A percentile compares a stretch with the other conserved stretches of the same genome.
Evolutionary conservation across 37 sponge, comb jelly and placozoan species (phyloP).

Genomic region (Geodia barretti): DNA sequence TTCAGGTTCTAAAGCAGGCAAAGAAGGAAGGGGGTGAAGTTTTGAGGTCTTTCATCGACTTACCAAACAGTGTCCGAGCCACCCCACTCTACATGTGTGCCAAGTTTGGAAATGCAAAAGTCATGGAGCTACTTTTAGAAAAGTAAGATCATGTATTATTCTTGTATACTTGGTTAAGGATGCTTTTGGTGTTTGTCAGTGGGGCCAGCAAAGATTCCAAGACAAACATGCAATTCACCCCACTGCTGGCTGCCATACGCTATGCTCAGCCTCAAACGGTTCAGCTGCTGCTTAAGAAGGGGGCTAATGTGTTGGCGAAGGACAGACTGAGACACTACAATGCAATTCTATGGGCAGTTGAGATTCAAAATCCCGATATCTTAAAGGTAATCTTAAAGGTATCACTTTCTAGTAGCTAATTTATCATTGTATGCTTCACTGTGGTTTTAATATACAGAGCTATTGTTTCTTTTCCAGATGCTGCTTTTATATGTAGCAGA

Average conservation of each 20-base stretch:
- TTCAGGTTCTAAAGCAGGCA: neutral
- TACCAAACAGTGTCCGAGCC: neutral
- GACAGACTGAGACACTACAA: neutral
- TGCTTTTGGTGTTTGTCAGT: neutral
- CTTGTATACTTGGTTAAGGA: neutral
- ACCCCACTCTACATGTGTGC: conserved; percentile 11
- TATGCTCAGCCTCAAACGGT: neutral
- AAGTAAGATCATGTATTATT: neutral
- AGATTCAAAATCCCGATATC: neutral
- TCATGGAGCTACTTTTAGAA: neutral
- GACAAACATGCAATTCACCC: neutral
- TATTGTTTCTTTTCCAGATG: neutral
- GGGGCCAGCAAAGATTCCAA: neutral
- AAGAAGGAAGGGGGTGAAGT: neutral
- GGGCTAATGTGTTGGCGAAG: conserved; percentile 2
- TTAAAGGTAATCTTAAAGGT: conserved; percentile 10
- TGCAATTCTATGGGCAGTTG: conserved; percentile 23
- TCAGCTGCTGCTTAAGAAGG: neutral
- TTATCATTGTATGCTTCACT: too few species aligned
- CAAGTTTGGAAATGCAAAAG: neutral
- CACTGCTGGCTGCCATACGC: conserved; percentile 3
- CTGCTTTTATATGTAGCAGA: neutral
- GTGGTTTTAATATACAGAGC: neutral
- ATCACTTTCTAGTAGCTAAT: neutral
- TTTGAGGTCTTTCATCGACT: neutral